phyloP scores from a whole-genome alignment of 2,888 invertebrate species.

The Alcis repandata region DNA sequence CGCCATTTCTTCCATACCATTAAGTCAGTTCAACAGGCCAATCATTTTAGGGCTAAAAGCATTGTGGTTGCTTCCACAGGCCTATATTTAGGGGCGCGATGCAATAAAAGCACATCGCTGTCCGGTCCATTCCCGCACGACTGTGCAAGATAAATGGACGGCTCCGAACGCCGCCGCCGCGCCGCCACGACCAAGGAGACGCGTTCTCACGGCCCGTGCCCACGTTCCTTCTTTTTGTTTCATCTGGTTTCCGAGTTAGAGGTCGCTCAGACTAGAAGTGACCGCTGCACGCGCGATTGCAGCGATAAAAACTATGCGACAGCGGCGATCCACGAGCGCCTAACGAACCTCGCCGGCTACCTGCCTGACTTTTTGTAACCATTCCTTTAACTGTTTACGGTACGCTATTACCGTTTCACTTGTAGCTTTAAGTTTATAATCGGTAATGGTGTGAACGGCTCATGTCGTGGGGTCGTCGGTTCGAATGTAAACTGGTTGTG shows the following conservation, averaged over 20 bases:
- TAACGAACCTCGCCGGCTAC: constrained; percentile 71
- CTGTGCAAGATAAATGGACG: constrained; percentile 85
- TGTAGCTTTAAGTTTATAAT: constrained; percentile 54
- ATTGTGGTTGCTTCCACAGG: constrained; percentile 72
- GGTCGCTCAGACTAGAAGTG: constrained; percentile 80
- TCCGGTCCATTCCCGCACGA: constrained; percentile 84
- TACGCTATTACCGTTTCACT: constrained; percentile 59
- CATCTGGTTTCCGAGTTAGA: constrained; percentile 82
- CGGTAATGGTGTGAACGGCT: constrained; percentile 63
- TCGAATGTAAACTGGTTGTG: constrained; percentile 66
- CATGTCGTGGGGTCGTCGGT: constrained; percentile 55
- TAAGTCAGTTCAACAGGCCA: constrained; percentile 64
- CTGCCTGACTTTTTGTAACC: constrained; percentile 63
- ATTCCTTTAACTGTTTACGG: constrained; percentile 56
- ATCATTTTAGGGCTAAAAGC: constrained; percentile 76
- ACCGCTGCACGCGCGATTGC: constrained; percentile 79
- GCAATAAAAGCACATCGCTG: constrained; percentile 84
- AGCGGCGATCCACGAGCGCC: constrained; percentile 60
- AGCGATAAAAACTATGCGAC: constrained; percentile 76
- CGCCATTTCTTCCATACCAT: constrained; percentile 52
- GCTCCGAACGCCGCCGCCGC: constrained; percentile 55
- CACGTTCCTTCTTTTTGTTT: constrained; percentile 81
- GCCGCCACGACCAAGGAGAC: constrained; percentile 70
- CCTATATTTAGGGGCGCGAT: constrained; percentile 84
- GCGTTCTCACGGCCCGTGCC: constrained; percentile 86